Percentiles rank a stretch among this genome's conserved stretches.
Conservation (phyloP, 1,140 invertebrate species). For the Drosophila ercepeae region DNA sequence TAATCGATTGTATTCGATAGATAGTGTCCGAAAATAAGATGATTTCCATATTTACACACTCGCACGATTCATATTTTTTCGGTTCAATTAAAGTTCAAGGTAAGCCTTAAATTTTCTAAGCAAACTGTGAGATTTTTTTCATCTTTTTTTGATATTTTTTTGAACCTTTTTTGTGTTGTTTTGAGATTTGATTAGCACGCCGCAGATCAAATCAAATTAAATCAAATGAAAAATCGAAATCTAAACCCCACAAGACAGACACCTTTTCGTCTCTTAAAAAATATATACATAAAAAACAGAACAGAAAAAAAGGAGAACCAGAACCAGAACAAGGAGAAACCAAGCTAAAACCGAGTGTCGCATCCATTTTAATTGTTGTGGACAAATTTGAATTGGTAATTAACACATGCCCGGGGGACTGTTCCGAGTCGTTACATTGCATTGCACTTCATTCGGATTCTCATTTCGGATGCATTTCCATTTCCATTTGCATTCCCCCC, state of each 20-base stretch:
- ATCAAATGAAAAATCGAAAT: slow-evolving; percentile 1
- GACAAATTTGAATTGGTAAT: slow-evolving; percentile 77
- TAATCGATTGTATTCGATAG: slow-evolving; percentile 19
- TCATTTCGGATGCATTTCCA: slow-evolving; percentile 29
- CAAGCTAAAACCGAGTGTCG: slow-evolving; percentile 5
- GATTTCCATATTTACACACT: slow-evolving; percentile 37
- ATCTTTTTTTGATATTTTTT: neutral
- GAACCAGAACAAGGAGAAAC: neutral
- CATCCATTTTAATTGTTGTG: slow-evolving; percentile 63
- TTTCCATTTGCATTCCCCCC: slow-evolving; percentile 23
- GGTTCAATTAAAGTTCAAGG: slow-evolving; percentile 58
- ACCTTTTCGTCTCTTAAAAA: neutral
- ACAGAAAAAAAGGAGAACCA: neutral
- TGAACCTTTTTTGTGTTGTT: neutral
- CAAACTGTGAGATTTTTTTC: slow-evolving; percentile 49
- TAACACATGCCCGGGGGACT: slow-evolving; percentile 58
- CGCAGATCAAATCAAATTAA: slow-evolving; percentile 21
- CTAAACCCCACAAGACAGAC: neutral
- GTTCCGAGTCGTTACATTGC: slow-evolving; percentile 19
- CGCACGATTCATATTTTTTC: slow-evolving; percentile 6
- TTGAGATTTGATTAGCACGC: slow-evolving; percentile 26
- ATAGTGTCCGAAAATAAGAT: neutral
- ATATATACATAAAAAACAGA: neutral
- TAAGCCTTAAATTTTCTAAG: slow-evolving; percentile 53
- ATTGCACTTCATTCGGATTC: slow-evolving; percentile 11